Percentiles rank a stretch among this genome's conserved stretches.
Conservation (phyloP, 2,888 invertebrate species). For the Metellina segmentata region DNA sequence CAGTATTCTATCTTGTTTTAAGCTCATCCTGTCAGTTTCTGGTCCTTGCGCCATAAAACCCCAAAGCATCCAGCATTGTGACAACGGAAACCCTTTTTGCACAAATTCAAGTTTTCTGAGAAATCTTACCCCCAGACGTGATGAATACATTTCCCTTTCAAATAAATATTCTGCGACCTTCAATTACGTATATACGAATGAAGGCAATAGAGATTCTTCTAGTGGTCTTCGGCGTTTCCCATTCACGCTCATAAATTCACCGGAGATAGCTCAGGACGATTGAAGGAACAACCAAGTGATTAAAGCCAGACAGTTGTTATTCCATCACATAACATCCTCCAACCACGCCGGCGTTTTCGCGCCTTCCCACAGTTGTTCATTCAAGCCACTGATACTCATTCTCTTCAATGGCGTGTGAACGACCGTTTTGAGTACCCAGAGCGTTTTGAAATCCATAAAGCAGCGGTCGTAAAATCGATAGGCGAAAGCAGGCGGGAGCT, state of each 20-base stretch:
- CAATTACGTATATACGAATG: background rate
- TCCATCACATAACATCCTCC: background rate
- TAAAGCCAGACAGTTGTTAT: background rate
- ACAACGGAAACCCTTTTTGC: too few relatives aligned
- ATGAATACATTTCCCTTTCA: too few relatives aligned
- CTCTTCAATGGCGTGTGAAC: slow-evolving; percentile 25
- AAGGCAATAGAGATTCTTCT: background rate
- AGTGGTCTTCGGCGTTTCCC: too few relatives aligned
- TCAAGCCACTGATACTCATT: background rate
- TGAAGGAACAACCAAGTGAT: background rate
- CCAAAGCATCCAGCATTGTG: too few relatives aligned
- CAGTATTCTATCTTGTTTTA: too few relatives aligned
- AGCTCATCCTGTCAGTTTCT: too few relatives aligned
- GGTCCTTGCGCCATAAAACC: too few relatives aligned
- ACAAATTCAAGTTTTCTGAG: too few relatives aligned
- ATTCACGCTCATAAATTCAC: background rate
- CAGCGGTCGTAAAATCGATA: slow-evolving; percentile 27
- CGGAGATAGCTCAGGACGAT: background rate
- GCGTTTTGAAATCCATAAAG: slow-evolving; percentile 45
- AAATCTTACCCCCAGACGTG: too few relatives aligned
- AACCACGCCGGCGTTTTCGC: background rate
- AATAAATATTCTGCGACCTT: too few relatives aligned
- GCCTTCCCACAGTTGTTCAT: background rate
- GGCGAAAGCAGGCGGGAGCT: background rate
- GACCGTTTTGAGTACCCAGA: background rate